Evolutionary conservation across 2,888 invertebrate species (phyloP).

Genomic region (Drosophila algonquin): DNA sequence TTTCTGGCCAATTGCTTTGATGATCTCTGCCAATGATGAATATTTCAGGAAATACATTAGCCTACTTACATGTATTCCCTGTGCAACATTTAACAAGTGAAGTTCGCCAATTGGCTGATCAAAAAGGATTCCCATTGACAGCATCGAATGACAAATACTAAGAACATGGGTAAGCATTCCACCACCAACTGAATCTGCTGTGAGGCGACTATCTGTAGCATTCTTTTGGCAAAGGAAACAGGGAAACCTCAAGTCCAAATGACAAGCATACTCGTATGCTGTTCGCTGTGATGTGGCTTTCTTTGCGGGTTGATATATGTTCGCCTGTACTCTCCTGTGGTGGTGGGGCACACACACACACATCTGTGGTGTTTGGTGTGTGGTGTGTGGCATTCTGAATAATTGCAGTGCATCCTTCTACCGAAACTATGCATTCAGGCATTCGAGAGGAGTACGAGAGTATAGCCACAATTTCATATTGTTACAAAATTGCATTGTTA

Average conservation of each 20-base stretch:
- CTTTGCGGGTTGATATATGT: constrained; percentile 58
- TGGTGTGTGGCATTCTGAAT: constrained; percentile 49
- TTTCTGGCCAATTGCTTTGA: not conserved
- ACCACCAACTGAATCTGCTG: not conserved
- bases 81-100: too few species aligned
- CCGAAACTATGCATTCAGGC: constrained; percentile 24
- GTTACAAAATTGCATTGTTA: constrained; percentile 55
- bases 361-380: constrained; percentile 5
- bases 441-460: constrained; percentile 4
- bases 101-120: too few species aligned
- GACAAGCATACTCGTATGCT: not conserved
- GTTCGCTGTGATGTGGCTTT: constrained; percentile 27
- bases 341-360: constrained; percentile 26
- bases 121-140: not conserved
- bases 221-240: not conserved
- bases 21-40: not conserved
- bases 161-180: not conserved
- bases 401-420: constrained; percentile 54
- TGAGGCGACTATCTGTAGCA: not conserved
- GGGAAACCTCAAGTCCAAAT: constrained; percentile 7
- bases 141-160: not conserved
- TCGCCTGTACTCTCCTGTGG: constrained; percentile 5
- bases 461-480: constrained; percentile 49
- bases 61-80: too few species aligned
- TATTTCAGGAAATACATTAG: not conserved